Percentiles rank a stretch among this genome's conserved stretches.
These are phyloP conservation scores for Elgaria multicarinata DNA, from an alignment of 2,113 vertebrate genomes.

Conservation along the genomic window DNA sequence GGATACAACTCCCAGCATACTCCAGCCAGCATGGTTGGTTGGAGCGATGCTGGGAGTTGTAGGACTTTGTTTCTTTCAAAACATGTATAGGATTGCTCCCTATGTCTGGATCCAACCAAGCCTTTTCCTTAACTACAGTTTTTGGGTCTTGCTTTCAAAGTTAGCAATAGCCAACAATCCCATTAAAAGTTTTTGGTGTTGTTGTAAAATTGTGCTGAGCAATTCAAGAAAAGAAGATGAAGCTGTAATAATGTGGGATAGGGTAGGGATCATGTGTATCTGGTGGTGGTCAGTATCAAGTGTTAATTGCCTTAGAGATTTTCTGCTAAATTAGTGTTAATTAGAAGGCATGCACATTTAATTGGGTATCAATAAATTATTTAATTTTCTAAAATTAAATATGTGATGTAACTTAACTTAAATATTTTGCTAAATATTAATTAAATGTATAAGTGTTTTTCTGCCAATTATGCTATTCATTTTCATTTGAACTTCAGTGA, in stretches of 20 bases:
- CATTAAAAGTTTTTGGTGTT: neutral
- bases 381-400: slow-evolving; percentile 57
- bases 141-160: neutral
- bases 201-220: neutral
- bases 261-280: no score
- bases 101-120: neutral
- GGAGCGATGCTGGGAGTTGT: no score
- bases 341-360: slow-evolving; percentile 60
- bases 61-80: no score
- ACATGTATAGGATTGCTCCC: no score
- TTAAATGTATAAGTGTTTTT: slow-evolving; percentile 58
- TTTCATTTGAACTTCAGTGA: slow-evolving; percentile 58
- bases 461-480: slow-evolving; percentile 57
- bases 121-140: neutral
- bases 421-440: slow-evolving; percentile 65
- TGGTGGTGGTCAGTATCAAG: neutral
- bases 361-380: slow-evolving; percentile 58
- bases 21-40: no score
- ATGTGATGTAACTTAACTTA: slow-evolving; percentile 46
- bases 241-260: neutral
- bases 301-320: slow-evolving; percentile 25
- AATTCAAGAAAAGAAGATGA: neutral
- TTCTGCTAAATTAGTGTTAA: slow-evolving; percentile 43
- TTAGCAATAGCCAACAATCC: neutral
- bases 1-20: no score